Percentiles rank a stretch among this genome's conserved stretches.
phyloP scores from a whole-genome alignment of 2,888 invertebrate genomes.

The Zaprionus lineosus region DNA sequence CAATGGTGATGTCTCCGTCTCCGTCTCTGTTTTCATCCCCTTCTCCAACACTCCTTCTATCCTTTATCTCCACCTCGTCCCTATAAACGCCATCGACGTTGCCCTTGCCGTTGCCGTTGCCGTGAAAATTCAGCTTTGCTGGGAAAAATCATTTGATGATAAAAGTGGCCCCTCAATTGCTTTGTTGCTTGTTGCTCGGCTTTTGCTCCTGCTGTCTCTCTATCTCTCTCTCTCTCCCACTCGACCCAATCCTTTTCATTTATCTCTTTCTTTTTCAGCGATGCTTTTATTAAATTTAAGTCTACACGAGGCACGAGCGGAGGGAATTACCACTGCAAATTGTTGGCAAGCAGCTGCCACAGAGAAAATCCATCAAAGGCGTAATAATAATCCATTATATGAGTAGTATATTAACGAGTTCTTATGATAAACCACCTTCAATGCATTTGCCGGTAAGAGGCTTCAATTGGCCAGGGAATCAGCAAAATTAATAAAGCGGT shows the following conservation, averaged over 20 bases:
- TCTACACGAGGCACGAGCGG: constrained; percentile 4
- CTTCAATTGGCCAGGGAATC: too few species aligned
- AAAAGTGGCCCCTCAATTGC: constrained; percentile 73
- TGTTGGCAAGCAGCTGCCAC: constrained; percentile 36
- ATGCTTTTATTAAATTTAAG: constrained; percentile 64
- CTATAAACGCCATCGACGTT: too few species aligned
- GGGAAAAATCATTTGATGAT: constrained; percentile 71
- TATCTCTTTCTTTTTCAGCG: background rate
- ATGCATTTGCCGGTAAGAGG: background rate
- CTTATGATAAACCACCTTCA: constrained; percentile 12
- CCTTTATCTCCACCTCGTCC: too few species aligned
- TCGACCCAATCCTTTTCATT: background rate
- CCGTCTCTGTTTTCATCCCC: too few species aligned
- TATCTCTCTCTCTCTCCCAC: background rate
- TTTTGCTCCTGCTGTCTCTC: constrained; percentile 2
- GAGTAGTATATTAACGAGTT: constrained; percentile 37
- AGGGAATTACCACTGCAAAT: constrained; percentile 27
- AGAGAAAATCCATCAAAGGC: constrained; percentile 34
- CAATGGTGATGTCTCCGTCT: constrained; percentile 36
- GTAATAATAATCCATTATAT: constrained; percentile 50
- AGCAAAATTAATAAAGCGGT: too few species aligned
- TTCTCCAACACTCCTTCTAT: too few species aligned
- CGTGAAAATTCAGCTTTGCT: constrained; percentile 65
- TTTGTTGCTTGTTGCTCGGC: constrained; percentile 58
- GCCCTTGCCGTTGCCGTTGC: too few species aligned